These are phyloP conservation scores for Anabas testudineus DNA, from an alignment of 2,797 vertebrate species.

Conservation along the genomic window DNA sequence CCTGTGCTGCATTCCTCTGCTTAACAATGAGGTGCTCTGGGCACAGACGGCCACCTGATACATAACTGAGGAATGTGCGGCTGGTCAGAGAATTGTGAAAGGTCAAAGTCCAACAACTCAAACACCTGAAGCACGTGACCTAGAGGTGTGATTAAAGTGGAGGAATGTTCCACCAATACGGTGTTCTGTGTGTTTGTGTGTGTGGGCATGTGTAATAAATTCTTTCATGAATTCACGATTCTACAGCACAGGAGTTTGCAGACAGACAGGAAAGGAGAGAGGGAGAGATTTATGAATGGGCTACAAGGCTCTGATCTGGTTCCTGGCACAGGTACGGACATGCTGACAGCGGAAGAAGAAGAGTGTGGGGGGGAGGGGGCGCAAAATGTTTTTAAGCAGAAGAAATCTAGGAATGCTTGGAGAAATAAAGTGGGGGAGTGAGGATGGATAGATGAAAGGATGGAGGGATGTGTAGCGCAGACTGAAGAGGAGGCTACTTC, in stretches of 20 bases:
- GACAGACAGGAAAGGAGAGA: conserved; percentile 28
- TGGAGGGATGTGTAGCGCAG: conserved; percentile 18
- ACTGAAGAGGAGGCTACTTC: conserved; percentile 41
- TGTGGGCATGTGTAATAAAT: background rate
- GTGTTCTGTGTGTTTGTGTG: background rate
- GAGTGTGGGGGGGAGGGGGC: conserved; percentile 23
- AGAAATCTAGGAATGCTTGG: conserved; percentile 46
- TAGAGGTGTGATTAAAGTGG: conserved; percentile 4
- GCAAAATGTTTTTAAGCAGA: conserved; percentile 27
- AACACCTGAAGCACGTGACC: conserved; percentile 25
- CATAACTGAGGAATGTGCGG: conserved; percentile 74
- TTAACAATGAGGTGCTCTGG: conserved; percentile 65
- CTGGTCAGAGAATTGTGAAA: conserved; percentile 33
- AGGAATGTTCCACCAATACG: background rate
- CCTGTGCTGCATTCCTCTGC: conserved; percentile 66
- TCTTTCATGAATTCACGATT: conserved; percentile 4
- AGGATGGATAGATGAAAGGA: conserved; percentile 13
- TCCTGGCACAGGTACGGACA: conserved; percentile 71
- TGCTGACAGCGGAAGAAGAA: conserved; percentile 50
- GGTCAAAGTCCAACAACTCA: conserved; percentile 58
- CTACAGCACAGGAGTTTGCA: conserved; percentile 5
- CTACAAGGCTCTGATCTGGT: conserved; percentile 43
- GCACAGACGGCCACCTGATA: conserved; percentile 58
- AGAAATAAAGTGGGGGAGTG: conserved; percentile 16
- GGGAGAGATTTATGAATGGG: conserved; percentile 64